A percentile compares a stretch with the other conserved stretches of the same genome.
Conservation (phyloP, 2,113 vertebrate species). For the Psephotus haematonotus region DNA sequence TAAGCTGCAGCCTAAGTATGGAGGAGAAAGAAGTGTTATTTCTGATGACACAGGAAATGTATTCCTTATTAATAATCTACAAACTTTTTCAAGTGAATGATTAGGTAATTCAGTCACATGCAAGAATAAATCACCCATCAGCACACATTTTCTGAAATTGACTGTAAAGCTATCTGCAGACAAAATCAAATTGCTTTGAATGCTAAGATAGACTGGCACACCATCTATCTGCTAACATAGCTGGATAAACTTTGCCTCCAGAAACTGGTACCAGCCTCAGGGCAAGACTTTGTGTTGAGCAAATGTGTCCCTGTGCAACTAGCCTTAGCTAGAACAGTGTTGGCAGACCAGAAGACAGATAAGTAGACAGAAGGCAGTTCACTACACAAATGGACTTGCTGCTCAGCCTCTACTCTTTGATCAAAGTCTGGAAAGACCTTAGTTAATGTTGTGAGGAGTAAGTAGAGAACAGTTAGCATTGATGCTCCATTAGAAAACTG, state of each 20-base stretch:
- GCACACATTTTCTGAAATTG: neutral
- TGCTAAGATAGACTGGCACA: neutral
- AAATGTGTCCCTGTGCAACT: rapidly evolving
- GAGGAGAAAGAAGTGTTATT: neutral
- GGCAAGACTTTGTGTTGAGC: neutral
- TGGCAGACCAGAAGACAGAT: neutral
- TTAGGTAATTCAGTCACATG: neutral
- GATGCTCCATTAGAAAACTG: neutral
- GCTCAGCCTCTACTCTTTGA: neutral
- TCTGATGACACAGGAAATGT: neutral
- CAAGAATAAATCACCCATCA: neutral
- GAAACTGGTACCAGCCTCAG: neutral
- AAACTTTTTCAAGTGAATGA: neutral
- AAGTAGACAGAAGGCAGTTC: neutral
- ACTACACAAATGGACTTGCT: neutral
- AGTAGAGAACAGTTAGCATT: neutral
- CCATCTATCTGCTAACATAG: neutral
- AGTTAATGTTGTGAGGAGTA: neutral
- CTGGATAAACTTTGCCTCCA: neutral
- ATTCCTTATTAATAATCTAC: neutral
- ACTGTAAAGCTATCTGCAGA: neutral
- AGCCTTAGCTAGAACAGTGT: neutral
- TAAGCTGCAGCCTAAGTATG: neutral
- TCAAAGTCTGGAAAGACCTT: neutral
- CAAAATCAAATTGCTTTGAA: neutral